Evolutionary conservation across 1,140 invertebrate species (phyloP), one percentile per base, ranked within the genome.

Genomic region (Camponotus vicinus): DNA sequence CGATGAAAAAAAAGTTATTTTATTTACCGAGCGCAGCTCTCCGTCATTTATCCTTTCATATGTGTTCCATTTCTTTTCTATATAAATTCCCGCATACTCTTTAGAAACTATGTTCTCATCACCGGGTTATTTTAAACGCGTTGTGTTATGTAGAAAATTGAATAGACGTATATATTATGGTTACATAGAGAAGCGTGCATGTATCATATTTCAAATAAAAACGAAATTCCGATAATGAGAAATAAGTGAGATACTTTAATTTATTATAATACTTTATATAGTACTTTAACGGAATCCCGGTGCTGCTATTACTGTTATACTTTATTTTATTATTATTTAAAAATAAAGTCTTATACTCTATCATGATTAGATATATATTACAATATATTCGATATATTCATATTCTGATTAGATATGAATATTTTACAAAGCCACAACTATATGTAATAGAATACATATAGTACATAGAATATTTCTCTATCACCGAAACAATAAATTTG

Each of bases 61-160:
- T 13, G 21, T 18, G 27, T n/a, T 45, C 42, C 21, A 37, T 42
- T 49, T 27, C 45, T 42, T 15, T n/a, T 27, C 13, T 21, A 37
- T 21, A 37, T 70, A 57, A 75, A 78, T 76, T 40, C 55, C 13
- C 67, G 37, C 61, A 45, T 63, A 8, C 18, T 77, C 21, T 57
- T 55, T 49, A 52, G 32, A 52, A 80, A 70, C 79, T 89, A 71
- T 55, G 70, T 75, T 86, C 13, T 32, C 63, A 75, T 76, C 73
- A 87, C 15, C 55, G 67, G 85, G 79, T 71, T 88, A 88, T 88
- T 89, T 67, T 61, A 42, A 37, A 61, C 78, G 69, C 55, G 76
- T 80, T 67, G n/a, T 18, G 32, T 15, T 70, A 40, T 37, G 27
- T 8, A 32, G 27, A 49, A 52, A 71, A 27, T 27, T 45, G 6